Base-by-base conservation (phyloP, 92 coral and sea anemone genomes). In the Paramuricea clavata region DNA sequence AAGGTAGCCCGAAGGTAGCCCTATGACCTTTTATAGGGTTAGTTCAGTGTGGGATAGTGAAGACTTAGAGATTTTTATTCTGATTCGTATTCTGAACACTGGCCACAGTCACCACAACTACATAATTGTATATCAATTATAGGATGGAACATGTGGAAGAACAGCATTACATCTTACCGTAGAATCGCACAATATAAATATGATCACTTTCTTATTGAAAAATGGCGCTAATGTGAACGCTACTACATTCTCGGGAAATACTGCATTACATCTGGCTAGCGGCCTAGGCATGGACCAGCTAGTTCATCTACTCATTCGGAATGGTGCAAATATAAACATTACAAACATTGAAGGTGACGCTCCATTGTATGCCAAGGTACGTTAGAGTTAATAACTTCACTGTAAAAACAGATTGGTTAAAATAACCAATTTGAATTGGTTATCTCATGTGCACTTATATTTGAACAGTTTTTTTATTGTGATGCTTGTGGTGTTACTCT, bases 91-190 rank as follows among this genome's bases (percentile, higher is more conserved):
- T 36, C 42, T 36, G 42, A 36, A 36, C 3, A 36, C 8, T 36
- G 42, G 8, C 8, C 42, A 36, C 42, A 36, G n/a, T n/a, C n/a
- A n/a, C n/a, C n/a, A n/a, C n/a, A n/a, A n/a, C n/a, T n/a, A n/a
- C n/a, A n/a, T n/a, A n/a, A n/a, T n/a, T n/a, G n/a, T n/a, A n/a
- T n/a, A n/a, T n/a, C n/a, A n/a, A 43, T 23, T 56, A 1, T 54
- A 95, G 98, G 98, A 95, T 81, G 77, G 95, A 32, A 92, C 90
- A 43, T 91, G 98, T 85, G 98, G 98, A 50, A 92, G 98, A 67
- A 93, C 94, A 52, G 84, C 98, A 0, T 90, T 95, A 43, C 98
- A 95, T 75, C 98, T 92, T 76, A 98, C 98, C 65, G 98, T 95
- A 50, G 98, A 95, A 87, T 86, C 95, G 34, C 95, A 93, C 67